These are phyloP conservation scores for Philonicus albiceps DNA, from an alignment of 2,888 invertebrate genomes.

Conservation along the genomic window DNA sequence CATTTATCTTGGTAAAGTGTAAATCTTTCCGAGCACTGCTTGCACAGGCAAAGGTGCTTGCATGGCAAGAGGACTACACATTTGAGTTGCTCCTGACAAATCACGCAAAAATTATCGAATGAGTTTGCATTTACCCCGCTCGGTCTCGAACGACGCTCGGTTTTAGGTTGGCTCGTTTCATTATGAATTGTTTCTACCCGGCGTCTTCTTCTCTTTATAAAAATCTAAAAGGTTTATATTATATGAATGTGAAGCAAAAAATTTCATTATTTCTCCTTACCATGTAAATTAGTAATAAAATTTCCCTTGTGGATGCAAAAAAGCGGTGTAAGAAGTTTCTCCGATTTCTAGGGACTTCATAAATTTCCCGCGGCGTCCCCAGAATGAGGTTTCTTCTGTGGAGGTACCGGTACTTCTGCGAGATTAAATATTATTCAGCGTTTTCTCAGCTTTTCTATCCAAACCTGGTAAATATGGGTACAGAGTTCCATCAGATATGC, in stretches of 20 bases:
- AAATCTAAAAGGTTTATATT: background rate
- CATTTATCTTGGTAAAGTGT: no score
- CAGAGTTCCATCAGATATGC: background rate
- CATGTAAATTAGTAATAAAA: background rate
- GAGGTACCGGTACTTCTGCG: background rate
- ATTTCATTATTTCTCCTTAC: background rate
- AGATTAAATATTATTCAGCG: background rate
- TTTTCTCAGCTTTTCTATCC: background rate
- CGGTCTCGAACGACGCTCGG: background rate
- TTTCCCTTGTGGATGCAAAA: background rate
- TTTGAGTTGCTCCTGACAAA: slow-evolving; percentile 38
- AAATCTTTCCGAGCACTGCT: slow-evolving; percentile 23
- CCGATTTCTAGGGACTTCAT: background rate
- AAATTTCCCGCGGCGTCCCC: background rate
- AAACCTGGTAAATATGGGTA: background rate
- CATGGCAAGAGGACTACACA: slow-evolving; percentile 41
- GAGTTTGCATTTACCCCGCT: background rate
- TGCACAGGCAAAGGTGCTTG: slow-evolving; percentile 42
- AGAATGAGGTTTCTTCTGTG: background rate
- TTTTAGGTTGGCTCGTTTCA: background rate
- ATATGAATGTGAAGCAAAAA: background rate
- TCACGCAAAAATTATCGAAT: slow-evolving; percentile 10
- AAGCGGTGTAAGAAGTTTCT: background rate
- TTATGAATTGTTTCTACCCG: background rate
- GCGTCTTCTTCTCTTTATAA: background rate